Evolutionary conservation across 1,140 invertebrate genomes (phyloP), one percentile per base, ranked within the genome.

Genomic region (Ceratitis capitata): DNA sequence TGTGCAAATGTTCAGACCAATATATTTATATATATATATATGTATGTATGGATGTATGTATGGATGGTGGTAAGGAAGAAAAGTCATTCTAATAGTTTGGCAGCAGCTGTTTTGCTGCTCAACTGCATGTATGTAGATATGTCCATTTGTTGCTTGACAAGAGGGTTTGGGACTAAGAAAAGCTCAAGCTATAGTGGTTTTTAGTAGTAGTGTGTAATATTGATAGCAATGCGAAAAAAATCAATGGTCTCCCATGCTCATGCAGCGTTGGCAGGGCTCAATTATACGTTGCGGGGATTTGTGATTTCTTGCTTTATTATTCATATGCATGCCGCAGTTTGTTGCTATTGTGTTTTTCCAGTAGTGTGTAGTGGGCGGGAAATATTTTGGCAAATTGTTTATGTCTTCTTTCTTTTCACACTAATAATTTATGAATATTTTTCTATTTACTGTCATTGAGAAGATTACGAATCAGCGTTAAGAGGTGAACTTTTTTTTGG

Each of bases 231-330:
- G n/a, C n/a, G n/a, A 82, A 86, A 85, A 90, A 90, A 90, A 90
- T 90, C 89, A 90, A 90, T 90, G 89, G 89, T 88, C 90, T 88
- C 88, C 89, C 88, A 90, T 74, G 16, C 64, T 78, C 69, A 78
- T 78, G 69, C 42, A 45, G 42, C 69, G 45, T 23, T 45, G 12
- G 39, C 39, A 87, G 87, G 89, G 87, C 89, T 90, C 89, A 90
- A 90, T 90, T 90, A 90, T 90, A 90, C 90, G 89, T 88, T 90
- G 89, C 89, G 89, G 89, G 89, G 89, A 90, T 90, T 89, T 90
- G 86, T 87, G 88, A n/a, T 86, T 88, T 88, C 89, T 88, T 90
- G 89, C 88, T 86, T 87, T 87, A 90, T 90, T 90, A 89, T 90
- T 88, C 88, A 90, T 90, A 87, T 89, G 90, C 88, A 90, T 90